A percentile compares a stretch with the other conserved stretches of the same genome.
phyloP scores from a whole-genome alignment of 2,888 invertebrate genomes.

The Aporophyla lueneburgensis region DNA sequence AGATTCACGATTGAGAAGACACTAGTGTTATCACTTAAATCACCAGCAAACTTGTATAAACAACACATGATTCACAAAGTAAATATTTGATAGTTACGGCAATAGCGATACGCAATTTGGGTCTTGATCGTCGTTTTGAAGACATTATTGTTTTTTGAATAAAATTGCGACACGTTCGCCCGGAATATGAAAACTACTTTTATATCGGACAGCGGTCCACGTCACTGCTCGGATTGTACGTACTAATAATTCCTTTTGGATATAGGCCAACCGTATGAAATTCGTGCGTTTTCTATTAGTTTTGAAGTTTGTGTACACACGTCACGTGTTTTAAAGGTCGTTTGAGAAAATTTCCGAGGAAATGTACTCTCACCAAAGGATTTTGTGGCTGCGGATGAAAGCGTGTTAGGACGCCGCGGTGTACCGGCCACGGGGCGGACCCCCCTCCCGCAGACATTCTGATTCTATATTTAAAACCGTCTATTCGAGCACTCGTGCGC shows the following conservation, averaged over 20 bases:
- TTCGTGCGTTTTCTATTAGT: constrained; percentile 83
- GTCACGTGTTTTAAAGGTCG: constrained; percentile 82
- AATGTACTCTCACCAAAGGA: constrained; percentile 87
- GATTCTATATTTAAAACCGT: constrained; percentile 87
- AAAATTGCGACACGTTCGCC: constrained; percentile 77
- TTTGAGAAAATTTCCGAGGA: constrained; percentile 75
- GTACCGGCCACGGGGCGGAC: constrained; percentile 94
- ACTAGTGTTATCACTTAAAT: constrained; percentile 79
- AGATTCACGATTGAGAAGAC: constrained; percentile 61
- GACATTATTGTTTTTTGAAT: constrained; percentile 81
- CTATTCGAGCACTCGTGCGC: constrained; percentile 90
- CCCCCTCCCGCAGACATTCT: constrained; percentile 90
- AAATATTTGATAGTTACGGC: constrained; percentile 88
- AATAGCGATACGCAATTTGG: constrained; percentile 87
- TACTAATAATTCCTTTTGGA: constrained; percentile 86
- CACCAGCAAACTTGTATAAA: constrained; percentile 74
- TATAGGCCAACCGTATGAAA: constrained; percentile 88
- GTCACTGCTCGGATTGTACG: constrained; percentile 84
- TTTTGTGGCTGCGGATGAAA: constrained; percentile 83
- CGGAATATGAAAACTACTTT: constrained; percentile 82
- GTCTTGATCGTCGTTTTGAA: constrained; percentile 85
- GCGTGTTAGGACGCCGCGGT: constrained; percentile 90
- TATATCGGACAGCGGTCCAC: constrained; percentile 84
- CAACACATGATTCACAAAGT: constrained; percentile 80
- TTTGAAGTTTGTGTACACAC: constrained; percentile 85